Percentiles rank a stretch among this genome's conserved stretches.
These are phyloP conservation scores for Alcis repandata DNA, from an alignment of 2,888 invertebrate genomes.

Conservation along the genomic window DNA sequence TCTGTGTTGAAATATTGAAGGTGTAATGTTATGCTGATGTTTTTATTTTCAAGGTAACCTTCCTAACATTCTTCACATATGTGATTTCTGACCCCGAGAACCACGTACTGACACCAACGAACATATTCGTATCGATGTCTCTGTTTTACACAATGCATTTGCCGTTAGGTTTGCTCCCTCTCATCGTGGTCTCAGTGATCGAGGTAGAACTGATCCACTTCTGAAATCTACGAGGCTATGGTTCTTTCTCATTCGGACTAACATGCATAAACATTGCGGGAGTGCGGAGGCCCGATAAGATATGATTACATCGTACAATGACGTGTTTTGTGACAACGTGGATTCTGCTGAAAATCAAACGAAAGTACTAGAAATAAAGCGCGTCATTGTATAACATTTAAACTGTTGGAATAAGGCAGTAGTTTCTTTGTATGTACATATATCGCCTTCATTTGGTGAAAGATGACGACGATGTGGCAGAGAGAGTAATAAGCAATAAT, in stretches of 20 bases:
- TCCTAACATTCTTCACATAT: conserved; percentile 94
- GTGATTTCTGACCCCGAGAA: conserved; percentile 89
- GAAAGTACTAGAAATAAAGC: conserved; percentile 4
- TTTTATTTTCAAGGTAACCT: conserved; percentile 89
- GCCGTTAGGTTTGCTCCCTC: conserved; percentile 93
- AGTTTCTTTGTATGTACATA: conserved; percentile 7
- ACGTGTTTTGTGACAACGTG: conserved; percentile 21
- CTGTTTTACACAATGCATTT: conserved; percentile 95
- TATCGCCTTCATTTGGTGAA: conserved; percentile 26
- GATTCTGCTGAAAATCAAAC: not conserved
- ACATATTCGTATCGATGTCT: conserved; percentile 94
- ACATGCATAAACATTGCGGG: conserved; percentile 53
- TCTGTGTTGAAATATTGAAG: not conserved
- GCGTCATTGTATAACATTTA: conserved; percentile 35
- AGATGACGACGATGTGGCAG: conserved; percentile 11
- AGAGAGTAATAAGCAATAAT: not conserved
- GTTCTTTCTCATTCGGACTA: conserved; percentile 70
- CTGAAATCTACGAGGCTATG: conserved; percentile 64
- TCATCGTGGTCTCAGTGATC: conserved; percentile 90
- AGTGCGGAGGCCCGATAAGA: conserved; percentile 41
- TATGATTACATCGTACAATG: conserved; percentile 24
- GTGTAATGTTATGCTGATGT: conserved; percentile 26
- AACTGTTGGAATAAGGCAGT: conserved; percentile 31
- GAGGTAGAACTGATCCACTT: conserved; percentile 88
- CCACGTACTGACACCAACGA: conserved; percentile 92